Percentiles rank a stretch among this genome's conserved stretches.
These are phyloP conservation scores for Muscidifurax raptorellus DNA, from an alignment of 1,140 invertebrate genomes.

Conservation along the genomic window DNA sequence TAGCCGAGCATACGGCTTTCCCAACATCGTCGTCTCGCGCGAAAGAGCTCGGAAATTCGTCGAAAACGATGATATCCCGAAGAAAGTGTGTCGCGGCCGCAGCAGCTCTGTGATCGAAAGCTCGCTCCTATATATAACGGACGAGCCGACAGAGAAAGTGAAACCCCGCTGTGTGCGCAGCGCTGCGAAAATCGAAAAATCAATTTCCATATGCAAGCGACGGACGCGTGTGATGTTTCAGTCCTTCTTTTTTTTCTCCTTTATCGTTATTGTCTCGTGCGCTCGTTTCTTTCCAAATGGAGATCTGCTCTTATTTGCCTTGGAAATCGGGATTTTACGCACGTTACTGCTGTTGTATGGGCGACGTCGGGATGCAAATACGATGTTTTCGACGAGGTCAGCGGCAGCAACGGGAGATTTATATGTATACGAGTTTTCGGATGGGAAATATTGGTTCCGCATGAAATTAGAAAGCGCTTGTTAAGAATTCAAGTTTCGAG, in stretches of 20 bases:
- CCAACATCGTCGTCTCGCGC: not conserved
- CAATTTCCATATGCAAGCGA: not conserved
- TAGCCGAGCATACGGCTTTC: constrained; percentile 20
- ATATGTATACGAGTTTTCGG: not conserved
- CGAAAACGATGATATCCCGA: constrained; percentile 35
- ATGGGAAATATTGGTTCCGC: not conserved
- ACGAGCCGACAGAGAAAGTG: constrained; percentile 34
- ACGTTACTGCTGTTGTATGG: not conserved
- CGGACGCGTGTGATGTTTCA: not conserved
- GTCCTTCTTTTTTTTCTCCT: not conserved
- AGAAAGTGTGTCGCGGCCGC: constrained; percentile 27
- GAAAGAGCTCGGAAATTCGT: constrained; percentile 36
- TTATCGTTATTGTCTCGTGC: not conserved
- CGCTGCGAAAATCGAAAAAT: constrained; percentile 27
- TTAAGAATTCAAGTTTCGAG: not conserved
- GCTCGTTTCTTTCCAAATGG: not conserved
- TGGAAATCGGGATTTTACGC: constrained; percentile 19
- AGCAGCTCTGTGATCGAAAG: constrained; percentile 15
- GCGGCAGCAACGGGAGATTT: too few species aligned
- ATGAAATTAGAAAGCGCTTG: not conserved
- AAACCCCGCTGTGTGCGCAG: not conserved
- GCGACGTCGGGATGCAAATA: not conserved
- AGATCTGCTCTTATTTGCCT: not conserved
- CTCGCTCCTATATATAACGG: constrained; percentile 14
- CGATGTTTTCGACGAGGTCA: not conserved